phyloP scores from a whole-genome alignment of 2,113 vertebrate genomes.

The Glaucomys volans region DNA sequence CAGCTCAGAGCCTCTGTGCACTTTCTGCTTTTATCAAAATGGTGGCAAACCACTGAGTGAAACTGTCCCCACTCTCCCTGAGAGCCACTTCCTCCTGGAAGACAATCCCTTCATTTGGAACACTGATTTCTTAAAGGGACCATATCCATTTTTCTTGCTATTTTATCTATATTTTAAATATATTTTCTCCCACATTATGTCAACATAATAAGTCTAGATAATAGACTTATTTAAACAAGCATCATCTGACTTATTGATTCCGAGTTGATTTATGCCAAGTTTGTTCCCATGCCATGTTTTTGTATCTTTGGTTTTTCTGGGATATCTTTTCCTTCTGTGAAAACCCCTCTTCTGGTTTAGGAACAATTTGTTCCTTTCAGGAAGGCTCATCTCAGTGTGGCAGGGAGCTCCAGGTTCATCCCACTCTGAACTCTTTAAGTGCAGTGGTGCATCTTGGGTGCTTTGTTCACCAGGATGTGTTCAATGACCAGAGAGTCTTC shows the following conservation, averaged over 20 bases:
- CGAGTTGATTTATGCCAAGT: background rate
- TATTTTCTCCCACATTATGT: background rate
- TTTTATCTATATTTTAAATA: background rate
- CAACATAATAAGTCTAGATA: background rate
- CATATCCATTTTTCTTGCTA: background rate
- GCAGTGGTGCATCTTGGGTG: background rate
- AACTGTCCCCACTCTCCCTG: background rate
- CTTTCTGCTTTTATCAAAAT: conserved; percentile 57
- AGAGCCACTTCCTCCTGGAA: background rate
- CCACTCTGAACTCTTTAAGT: background rate
- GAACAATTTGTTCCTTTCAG: background rate
- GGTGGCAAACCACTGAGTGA: conserved; percentile 8
- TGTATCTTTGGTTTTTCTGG: background rate
- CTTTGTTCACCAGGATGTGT: background rate
- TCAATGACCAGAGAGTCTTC: background rate
- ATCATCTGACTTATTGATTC: background rate
- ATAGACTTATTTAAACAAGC: background rate
- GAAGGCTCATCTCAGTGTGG: background rate
- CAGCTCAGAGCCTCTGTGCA: background rate
- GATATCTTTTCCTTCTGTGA: background rate
- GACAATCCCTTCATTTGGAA: background rate
- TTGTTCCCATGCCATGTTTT: background rate
- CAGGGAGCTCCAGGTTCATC: background rate
- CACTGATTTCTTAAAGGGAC: background rate
- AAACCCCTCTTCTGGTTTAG: background rate